Conservation (phyloP, 1,140 invertebrate genomes). For the Bombus sylvicola region DNA sequence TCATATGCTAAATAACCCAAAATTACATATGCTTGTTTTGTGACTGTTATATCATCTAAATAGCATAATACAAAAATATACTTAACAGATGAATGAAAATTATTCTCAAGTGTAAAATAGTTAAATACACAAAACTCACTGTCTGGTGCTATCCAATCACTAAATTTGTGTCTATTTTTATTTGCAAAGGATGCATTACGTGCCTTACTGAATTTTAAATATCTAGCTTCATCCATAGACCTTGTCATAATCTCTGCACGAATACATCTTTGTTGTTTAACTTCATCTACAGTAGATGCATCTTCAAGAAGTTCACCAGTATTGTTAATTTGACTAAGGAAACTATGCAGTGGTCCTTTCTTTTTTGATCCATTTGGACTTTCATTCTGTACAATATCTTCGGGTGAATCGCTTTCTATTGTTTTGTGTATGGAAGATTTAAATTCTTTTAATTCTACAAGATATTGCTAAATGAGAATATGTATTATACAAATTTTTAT, state of each 20-base stretch:
- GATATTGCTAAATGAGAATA: neutral
- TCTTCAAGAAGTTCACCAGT: conserved; percentile 77
- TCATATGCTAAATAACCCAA: conserved; percentile 87
- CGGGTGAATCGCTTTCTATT: conserved; percentile 63
- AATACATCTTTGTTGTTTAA: conserved; percentile 77
- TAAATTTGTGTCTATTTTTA: conserved; percentile 83
- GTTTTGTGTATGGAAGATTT: conserved; percentile 72
- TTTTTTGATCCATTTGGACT: conserved; percentile 53
- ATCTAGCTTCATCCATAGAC: conserved; percentile 77
- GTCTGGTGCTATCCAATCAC: conserved; percentile 82
- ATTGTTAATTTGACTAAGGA: conserved; percentile 76
- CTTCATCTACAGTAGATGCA: conserved; percentile 69
- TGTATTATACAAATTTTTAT: neutral
- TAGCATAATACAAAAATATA: conserved; percentile 50
- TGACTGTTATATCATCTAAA: conserved; percentile 82
- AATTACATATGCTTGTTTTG: conserved; percentile 83
- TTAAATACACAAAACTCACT: conserved; percentile 62
- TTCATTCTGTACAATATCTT: conserved; percentile 53
- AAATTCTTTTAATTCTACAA: conserved; percentile 77
- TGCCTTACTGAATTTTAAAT: conserved; percentile 82
- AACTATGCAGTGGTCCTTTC: conserved; percentile 68
- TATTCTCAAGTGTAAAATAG: conserved; percentile 16
- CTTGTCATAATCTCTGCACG: conserved; percentile 78
- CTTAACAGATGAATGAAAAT: conserved; percentile 7
- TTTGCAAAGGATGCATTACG: conserved; percentile 82